phyloP scores from a whole-genome alignment of 2,113 vertebrate species.

The Anthoscopus minutus region DNA sequence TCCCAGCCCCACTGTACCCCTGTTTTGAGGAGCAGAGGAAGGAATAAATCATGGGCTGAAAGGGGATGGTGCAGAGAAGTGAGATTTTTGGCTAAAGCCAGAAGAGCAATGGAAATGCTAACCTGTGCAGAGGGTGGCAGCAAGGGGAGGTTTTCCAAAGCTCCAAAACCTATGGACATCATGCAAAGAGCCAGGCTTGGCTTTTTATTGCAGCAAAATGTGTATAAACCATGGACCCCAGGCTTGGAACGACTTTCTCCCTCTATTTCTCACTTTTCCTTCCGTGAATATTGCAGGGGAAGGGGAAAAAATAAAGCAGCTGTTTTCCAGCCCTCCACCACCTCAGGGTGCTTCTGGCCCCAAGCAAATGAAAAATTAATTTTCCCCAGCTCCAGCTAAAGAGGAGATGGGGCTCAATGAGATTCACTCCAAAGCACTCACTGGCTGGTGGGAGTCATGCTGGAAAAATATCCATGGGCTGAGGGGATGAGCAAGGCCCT shows the following conservation, averaged over 20 bases:
- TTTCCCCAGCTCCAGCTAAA: not conserved
- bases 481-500: not conserved
- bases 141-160: not conserved
- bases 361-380: constrained; percentile 4
- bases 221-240: accelerated
- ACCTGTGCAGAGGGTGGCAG: not conserved
- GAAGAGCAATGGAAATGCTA: not conserved
- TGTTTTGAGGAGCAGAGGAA: not conserved
- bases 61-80: not conserved
- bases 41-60: not conserved
- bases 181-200: not conserved
- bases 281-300: not conserved
- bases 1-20: not conserved
- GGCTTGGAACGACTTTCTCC: not conserved
- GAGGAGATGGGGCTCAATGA: not conserved
- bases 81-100: not conserved
- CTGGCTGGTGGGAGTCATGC: not conserved
- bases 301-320: not conserved
- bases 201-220: not conserved
- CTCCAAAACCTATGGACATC: accelerated
- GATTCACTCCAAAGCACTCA: accelerated
- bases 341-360: not conserved
- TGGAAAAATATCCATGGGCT: accelerated
- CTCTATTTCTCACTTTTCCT: not conserved
- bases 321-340: not conserved